Conservation (phyloP, 2,888 invertebrate genomes). For the Melinopterus prodromus region DNA sequence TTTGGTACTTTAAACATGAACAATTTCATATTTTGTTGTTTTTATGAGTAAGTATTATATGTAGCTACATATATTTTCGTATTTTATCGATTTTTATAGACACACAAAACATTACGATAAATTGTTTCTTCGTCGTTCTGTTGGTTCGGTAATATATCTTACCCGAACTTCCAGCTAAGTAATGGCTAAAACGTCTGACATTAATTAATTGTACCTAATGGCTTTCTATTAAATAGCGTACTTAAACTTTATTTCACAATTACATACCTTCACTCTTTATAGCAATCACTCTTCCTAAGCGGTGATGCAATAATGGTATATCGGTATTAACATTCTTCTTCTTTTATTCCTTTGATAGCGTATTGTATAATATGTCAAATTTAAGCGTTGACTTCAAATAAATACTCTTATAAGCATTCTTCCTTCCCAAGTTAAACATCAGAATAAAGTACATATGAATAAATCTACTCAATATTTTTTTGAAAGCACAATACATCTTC, state of each 20-base stretch:
- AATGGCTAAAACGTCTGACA: constrained; percentile 13
- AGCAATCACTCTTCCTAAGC: background rate
- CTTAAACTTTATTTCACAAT: background rate
- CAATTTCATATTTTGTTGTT: too few relatives aligned
- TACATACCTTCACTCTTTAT: background rate
- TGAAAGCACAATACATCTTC: too few relatives aligned
- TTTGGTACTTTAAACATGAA: too few relatives aligned
- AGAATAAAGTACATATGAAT: too few relatives aligned
- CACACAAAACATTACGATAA: background rate
- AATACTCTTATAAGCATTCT: too few relatives aligned
- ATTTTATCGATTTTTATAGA: background rate
- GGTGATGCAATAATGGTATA: background rate
- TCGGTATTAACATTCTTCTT: background rate
- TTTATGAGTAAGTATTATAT: too few relatives aligned
- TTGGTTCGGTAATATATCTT: background rate
- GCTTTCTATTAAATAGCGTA: background rate
- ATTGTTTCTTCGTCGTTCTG: background rate
- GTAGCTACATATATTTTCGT: too few relatives aligned
- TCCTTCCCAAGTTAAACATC: too few relatives aligned
- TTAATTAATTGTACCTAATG: constrained; percentile 13
- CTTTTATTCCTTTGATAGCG: background rate
- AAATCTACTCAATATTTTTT: too few relatives aligned
- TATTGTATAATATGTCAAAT: background rate
- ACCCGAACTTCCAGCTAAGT: background rate
- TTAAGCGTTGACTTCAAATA: background rate